Evolutionary conservation across 2,797 vertebrate genomes (phyloP), one percentile per base, ranked within the genome.

Genomic region (Graptemys geographica): DNA sequence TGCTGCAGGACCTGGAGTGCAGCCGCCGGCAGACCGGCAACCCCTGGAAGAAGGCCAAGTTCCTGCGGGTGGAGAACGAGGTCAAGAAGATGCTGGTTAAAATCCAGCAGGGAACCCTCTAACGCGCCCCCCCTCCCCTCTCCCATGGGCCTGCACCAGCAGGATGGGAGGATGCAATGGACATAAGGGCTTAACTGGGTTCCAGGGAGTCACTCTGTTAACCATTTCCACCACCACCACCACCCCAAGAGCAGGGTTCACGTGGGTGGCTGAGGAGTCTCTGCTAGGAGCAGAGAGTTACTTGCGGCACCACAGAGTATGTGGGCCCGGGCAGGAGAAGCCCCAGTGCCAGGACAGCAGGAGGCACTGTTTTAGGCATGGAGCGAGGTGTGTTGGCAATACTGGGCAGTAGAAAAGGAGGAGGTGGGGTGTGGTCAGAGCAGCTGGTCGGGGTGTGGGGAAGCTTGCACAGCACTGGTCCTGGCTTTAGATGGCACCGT

Each of bases 1-100:
- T 99, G 92, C 98, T 99, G 89, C 98, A 98, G 81, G 99, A 99
- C 83, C 98, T 99, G 97, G 99, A 99, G 94, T 99, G 98, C 95
- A 99, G 99, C 52, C 98, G 99, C 25, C 98, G 98, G 16, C 98
- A 99, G 96, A 99, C 99, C 53, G 97, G 91, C 37, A 99, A 98
- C 84, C 96, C 99, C 56, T 99, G 98, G 99, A 99, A 99, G 96
- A 99, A 99, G 97, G 98, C 99, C 90, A 99, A 99, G 97, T 99
- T 99, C 96, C 97, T 98, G 8, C 97, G 98, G 23, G 99, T 99
- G 21, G 99, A 99, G 98, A 98, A 96, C 0, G 98, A 98, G 80
- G 98, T 99, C 95, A 98, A 96, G 88, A 97, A 98, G 95, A 99
- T 98, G 81, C 96, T 99, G 78, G 97, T 92, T 49, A 93, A 97